A percentile compares a stretch with the other conserved stretches of the same genome.
Conservation (phyloP, 1,140 invertebrate species). For the Drosophila gunungcola region DNA sequence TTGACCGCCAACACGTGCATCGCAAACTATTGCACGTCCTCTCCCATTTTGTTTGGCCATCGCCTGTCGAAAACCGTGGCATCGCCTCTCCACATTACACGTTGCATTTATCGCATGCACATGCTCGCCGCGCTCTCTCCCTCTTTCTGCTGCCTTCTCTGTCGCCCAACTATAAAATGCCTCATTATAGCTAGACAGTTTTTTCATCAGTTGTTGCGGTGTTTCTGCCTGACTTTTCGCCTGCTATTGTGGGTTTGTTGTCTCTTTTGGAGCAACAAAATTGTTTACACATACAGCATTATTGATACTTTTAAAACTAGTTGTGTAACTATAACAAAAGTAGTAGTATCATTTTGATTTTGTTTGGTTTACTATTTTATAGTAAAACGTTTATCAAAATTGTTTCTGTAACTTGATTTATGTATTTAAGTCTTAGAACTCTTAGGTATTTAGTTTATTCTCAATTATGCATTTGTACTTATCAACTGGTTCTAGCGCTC, state of each 20-base stretch:
- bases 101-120: conserved; percentile 81
- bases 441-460: too few species aligned
- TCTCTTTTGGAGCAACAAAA: conserved; percentile 4
- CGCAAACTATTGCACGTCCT: conserved; percentile 72
- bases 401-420: too few species aligned
- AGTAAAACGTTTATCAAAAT: too few species aligned
- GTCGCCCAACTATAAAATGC: conserved; percentile 53
- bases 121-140: conserved; percentile 40
- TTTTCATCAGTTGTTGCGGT: conserved; percentile 18
- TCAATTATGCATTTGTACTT: too few species aligned
- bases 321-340: too few species aligned
- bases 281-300: conserved; percentile 5
- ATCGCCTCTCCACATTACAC: conserved; percentile 58
- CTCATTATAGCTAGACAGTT: conserved; percentile 50
- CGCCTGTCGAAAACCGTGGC: conserved; percentile 63
- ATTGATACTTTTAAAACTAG: too few species aligned
- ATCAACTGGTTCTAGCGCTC: too few species aligned
- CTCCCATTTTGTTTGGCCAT: conserved; percentile 31
- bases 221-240: conserved; percentile 41
- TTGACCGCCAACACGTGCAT: conserved; percentile 77
- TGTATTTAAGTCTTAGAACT: too few species aligned
- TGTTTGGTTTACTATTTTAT: too few species aligned
- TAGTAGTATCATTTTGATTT: too few species aligned
- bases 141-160: conserved; percentile 8
- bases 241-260: conserved; percentile 40